Conservation (phyloP, 2,113 vertebrate species). For the Trichomycterus rosablanca region DNA sequence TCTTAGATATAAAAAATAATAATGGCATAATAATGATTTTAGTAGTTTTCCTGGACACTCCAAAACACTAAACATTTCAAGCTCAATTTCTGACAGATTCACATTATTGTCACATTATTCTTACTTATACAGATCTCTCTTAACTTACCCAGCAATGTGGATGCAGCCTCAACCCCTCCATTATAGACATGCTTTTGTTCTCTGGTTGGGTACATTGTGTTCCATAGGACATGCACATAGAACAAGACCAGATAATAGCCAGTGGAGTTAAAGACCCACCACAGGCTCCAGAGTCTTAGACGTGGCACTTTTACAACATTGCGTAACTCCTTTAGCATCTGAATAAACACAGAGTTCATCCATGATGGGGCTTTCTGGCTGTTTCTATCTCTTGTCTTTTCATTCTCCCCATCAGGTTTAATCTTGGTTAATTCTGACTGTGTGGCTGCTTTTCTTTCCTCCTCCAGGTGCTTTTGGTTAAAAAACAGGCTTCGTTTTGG, state of each 20-base stretch:
- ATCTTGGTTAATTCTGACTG: slow-evolving; percentile 54
- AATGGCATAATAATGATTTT: too few species aligned
- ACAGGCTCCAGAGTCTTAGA: slow-evolving; percentile 87
- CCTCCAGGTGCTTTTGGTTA: slow-evolving; percentile 50
- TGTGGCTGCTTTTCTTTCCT: fast-evolving
- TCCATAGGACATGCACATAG: slow-evolving; percentile 91
- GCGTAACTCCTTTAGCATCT: slow-evolving; percentile 76
- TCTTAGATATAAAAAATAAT: too few species aligned
- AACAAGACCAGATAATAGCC: slow-evolving; percentile 92
- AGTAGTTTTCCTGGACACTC: too few species aligned
- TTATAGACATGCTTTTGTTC: slow-evolving; percentile 75
- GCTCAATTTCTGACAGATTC: too few species aligned
- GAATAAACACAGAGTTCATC: slow-evolving; percentile 57
- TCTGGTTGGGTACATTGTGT: slow-evolving; percentile 46
- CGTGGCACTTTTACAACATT: slow-evolving; percentile 57
- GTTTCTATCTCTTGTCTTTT: background rate
- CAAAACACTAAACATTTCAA: too few species aligned
- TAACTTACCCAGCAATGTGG: slow-evolving; percentile 81
- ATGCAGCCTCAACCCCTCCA: slow-evolving; percentile 84
- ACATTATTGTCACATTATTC: too few species aligned
- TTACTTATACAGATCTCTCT: background rate
- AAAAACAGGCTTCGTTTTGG: slow-evolving; percentile 89
- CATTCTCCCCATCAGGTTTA: background rate
- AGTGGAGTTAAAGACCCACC: slow-evolving; percentile 91
- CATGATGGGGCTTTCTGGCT: slow-evolving; percentile 37